phyloP scores from a whole-genome alignment of 2,113 vertebrate genomes.

The Trinectes maculatus region DNA sequence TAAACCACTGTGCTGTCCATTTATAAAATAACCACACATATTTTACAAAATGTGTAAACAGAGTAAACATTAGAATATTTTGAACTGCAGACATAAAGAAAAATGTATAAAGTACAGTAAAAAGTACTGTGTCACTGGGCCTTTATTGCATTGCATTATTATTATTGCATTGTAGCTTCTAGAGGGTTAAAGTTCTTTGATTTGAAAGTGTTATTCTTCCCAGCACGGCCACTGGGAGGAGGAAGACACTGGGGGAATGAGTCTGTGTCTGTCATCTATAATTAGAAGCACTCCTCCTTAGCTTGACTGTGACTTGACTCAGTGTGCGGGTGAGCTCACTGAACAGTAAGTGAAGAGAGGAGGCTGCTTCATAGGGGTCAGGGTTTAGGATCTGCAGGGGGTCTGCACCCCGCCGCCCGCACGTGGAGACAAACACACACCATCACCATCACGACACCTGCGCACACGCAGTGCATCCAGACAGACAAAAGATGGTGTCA shows the following conservation, averaged over 20 bases:
- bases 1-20: too few relatives aligned
- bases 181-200: constrained; percentile 52
- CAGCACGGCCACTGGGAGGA: constrained; percentile 61
- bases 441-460: background rate
- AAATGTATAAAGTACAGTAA: too few relatives aligned
- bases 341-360: constrained; percentile 32
- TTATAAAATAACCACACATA: too few relatives aligned
- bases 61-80: too few relatives aligned
- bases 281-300: constrained; percentile 65
- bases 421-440: constrained; percentile 15
- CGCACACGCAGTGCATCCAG: background rate
- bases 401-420: background rate
- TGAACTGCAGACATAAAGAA: background rate
- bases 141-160: constrained; percentile 19
- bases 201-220: constrained; percentile 35
- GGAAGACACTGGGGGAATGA: constrained; percentile 47
- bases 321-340: too few relatives aligned
- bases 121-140: background rate
- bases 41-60: too few relatives aligned
- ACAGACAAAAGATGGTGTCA: background rate
- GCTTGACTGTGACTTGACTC: constrained; percentile 46
- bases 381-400: constrained; percentile 27
- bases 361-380: constrained; percentile 22
- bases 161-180: too few relatives aligned
- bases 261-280: constrained; percentile 57